phyloP scores from a whole-genome alignment of 2,113 vertebrate species.

The Corydoras sp. region DNA sequence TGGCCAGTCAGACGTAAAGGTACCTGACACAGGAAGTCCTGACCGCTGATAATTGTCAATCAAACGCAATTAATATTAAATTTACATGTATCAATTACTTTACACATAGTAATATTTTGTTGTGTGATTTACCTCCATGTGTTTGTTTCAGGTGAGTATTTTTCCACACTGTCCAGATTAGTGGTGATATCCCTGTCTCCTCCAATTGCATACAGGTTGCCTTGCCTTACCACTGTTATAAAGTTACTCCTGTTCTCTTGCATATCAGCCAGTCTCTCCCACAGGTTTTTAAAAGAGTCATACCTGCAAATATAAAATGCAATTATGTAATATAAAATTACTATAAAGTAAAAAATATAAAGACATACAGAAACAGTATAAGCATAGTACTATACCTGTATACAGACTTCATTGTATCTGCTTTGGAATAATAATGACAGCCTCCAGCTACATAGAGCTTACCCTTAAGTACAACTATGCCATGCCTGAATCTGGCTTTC shows the following conservation, averaged over 20 bases:
- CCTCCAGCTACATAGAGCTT: conserved; percentile 78
- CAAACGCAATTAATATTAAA: no score
- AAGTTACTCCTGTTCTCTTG: conserved; percentile 65
- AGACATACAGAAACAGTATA: no score
- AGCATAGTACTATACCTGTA: conserved; percentile 69
- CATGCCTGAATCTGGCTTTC: conserved; percentile 78
- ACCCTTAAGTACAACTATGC: conserved; percentile 60
- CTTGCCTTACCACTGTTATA: conserved; percentile 45
- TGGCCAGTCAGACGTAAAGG: no score
- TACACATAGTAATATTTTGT: no score
- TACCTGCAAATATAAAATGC: conserved; percentile 40
- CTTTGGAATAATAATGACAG: conserved; percentile 75
- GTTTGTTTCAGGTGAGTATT: conserved; percentile 56
- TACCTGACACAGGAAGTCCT: no score
- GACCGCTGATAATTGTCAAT: no score
- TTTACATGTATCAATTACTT: no score
- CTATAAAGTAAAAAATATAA: not conserved
- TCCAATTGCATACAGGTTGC: conserved; percentile 59
- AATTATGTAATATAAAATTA: not conserved
- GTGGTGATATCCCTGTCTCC: conserved; percentile 63
- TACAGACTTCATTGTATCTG: conserved; percentile 74
- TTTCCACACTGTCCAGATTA: conserved; percentile 65
- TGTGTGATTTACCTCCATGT: conserved; percentile 60
- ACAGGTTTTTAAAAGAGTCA: conserved; percentile 51
- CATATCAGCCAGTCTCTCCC: conserved; percentile 64